Base-by-base conservation (phyloP, 2,888 invertebrate genomes). In the Xanthorhoe designata region DNA sequence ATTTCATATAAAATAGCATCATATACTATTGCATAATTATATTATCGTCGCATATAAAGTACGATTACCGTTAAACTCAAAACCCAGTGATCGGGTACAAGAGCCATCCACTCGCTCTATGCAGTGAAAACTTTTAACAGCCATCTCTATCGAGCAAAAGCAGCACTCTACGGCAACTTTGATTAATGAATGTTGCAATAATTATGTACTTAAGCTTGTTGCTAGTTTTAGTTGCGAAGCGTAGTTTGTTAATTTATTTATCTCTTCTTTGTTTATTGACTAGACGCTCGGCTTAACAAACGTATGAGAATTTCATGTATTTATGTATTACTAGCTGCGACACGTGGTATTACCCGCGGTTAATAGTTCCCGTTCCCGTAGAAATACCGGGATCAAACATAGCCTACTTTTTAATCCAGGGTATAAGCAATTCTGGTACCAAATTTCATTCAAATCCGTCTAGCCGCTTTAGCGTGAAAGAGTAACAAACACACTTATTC, bases 111-210 rank as follows among this genome's bases (percentile, higher is more conserved):
- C 38, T 42, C 5, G 13, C 10, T 38, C 10, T 18, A 24, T 1
- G 2, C 38, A 10, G 32, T 13, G 38, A 42, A 38, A 35, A 54
- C 29, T 54, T 13, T 54, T 42, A 19, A 19, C 10, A 18, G 29
- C 47, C 60, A 42, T 13, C 38, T 61, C 52, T 47, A 53, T 53
- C 4, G 13, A 32, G 45, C 29, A n/a, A 32, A n/a, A n/a, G 6
- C n/a, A 29, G 8, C 45, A 32, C 52, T 45, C 45, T 52, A 45
- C 10, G 42, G 15, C 45, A 32, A 57, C 61, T 64, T 47, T 32
- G 54, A 64, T 64, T 64, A 64, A 64, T 64, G 38, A 45, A 51
- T 55, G 50, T 42, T 50, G 59, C 50, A 64, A 64, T 64, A 29
- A 56, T 54, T 51, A 35, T 60, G 49, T 51, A 60, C 5, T 32